Evolutionary conservation across 2,797 vertebrate genomes (phyloP).

Genomic region (Spea hammondii): DNA sequence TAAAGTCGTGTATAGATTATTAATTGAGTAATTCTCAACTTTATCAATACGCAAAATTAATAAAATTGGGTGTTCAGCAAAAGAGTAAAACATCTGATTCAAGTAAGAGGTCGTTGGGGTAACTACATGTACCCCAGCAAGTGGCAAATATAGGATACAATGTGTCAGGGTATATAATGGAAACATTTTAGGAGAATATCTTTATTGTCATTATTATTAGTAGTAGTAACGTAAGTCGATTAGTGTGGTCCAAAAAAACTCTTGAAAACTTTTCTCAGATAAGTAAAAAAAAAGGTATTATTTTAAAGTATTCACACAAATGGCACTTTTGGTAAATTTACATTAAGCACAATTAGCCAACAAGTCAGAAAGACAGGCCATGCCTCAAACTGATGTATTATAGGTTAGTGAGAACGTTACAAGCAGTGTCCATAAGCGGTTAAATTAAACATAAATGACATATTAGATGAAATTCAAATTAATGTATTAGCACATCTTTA

Average conservation of each 20-base stretch:
- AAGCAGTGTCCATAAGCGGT: constrained; percentile 42
- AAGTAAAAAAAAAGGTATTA: neutral
- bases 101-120: no score
- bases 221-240: no score
- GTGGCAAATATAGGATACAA: no score
- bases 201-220: no score
- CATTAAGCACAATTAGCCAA: constrained; percentile 24
- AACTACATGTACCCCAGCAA: no score
- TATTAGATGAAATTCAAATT: constrained; percentile 52
- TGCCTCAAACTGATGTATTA: constrained; percentile 44
- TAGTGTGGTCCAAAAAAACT: neutral
- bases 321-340: neutral
- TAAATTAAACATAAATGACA: constrained; percentile 53
- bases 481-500: constrained; percentile 45
- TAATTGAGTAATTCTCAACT: no score
- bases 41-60: no score
- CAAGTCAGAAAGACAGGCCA: constrained; percentile 11
- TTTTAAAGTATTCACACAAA: neutral
- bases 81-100: no score
- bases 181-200: no score
- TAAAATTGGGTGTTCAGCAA: no score
- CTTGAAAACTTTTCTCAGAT: neutral
- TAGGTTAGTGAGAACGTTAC: constrained; percentile 23
- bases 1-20: no score
- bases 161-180: no score